Percentiles rank a stretch among this genome's conserved stretches.
phyloP scores from a whole-genome alignment of 2,113 vertebrate species.

The Sterrhoptilus dennistouni region DNA sequence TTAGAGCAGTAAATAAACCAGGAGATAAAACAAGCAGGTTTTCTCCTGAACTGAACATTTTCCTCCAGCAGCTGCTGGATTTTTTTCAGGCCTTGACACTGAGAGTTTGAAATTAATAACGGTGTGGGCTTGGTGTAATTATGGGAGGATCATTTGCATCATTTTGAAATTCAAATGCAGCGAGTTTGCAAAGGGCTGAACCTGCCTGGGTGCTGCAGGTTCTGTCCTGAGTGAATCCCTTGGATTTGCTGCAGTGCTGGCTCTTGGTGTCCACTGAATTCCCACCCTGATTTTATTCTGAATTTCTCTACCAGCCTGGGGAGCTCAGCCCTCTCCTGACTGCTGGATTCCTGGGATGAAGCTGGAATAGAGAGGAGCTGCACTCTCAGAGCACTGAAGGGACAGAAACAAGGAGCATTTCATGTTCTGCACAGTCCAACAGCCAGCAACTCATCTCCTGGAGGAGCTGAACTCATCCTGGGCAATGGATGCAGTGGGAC shows the following conservation, averaged over 20 bases:
- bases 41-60: neutral
- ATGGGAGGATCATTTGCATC: neutral
- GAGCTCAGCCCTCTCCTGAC: neutral
- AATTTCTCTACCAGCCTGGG: neutral
- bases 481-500: neutral
- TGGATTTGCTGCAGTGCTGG: neutral
- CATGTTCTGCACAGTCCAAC: neutral
- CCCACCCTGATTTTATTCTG: neutral
- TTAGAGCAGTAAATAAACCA: neutral
- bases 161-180: neutral
- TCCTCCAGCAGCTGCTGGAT: neutral
- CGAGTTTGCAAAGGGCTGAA: neutral
- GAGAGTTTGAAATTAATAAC: neutral
- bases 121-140: neutral
- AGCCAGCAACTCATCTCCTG: neutral
- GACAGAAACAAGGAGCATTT: constrained; percentile 17
- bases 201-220: neutral
- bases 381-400: constrained; percentile 29
- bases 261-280: neutral
- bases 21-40: neutral
- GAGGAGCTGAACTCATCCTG: neutral
- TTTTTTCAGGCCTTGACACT: neutral
- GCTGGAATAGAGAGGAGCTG: constrained; percentile 59
- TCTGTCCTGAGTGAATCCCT: rapidly evolving
- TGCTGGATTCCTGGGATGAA: neutral